Evolutionary conservation across 2,797 vertebrate species (phyloP), one percentile per base, ranked within the genome.

Genomic region (Rhabdomys pumilio): DNA sequence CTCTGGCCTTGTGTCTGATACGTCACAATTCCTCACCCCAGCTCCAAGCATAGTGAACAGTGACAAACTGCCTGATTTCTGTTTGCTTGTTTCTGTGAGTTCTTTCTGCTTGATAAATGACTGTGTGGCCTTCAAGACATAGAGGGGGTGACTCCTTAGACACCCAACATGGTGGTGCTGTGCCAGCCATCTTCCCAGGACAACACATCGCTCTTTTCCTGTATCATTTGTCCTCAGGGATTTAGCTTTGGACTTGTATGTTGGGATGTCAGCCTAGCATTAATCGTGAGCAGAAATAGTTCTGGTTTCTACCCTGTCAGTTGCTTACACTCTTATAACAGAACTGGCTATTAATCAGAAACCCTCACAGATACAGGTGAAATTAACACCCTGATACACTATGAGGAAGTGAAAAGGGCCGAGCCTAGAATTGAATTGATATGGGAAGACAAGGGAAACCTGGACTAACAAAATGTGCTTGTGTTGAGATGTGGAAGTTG

Each of bases 1-100:
- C 94, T 95, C 89, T 72, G 90, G 88, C 72, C 90, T 96, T 85
- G 5, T 93, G 95, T 82, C 69, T 93, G 93, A 92, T 77, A 76
- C n/a, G 73, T 84, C 38, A n/a, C 69, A 75, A 0, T 59, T 82
- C 84, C 81, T 55, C 53, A 57, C 81, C 77, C 53, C 63, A 14
- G 67, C 88, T 94, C 89, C 65, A 1, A 79, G 50, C 44, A 57
- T 13, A 26, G 11, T 24, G 77, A 90, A 88, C 15, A 8, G 2
- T 69, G 47, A 75, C 84, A 6, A 10, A n/a, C 34, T 1, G n/a
- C 88, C 86, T 53, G 3, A 1, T 85, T 76, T 93, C 88, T 94
- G 72, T n/a, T 47, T 81, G 57, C 85, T 72, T 96, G 77, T 72
- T 47, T 53, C 73, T 61, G 53, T 53, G 59, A 47, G 53, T 83